Base-by-base conservation (phyloP, 2,113 vertebrate species). In the Ciconia maguari region DNA sequence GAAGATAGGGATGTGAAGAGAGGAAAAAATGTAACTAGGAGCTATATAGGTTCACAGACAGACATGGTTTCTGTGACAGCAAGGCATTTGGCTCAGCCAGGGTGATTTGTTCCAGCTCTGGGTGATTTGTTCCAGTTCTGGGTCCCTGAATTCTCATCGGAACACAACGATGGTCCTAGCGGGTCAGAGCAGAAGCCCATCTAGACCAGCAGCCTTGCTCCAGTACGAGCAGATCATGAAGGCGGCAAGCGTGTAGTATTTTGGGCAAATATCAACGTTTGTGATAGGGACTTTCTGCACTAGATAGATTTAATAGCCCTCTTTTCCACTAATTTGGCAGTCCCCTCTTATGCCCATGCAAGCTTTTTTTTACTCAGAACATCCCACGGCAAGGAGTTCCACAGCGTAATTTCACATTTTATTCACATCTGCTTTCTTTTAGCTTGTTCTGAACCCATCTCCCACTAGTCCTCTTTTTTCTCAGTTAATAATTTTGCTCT, bases 351-450 rank as follows among this genome's bases (percentile, higher is more conserved):
- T 34, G 48, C 24, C 64, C 52, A 61, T 64, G 71, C 58, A 78
- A 71, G 46, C 69, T 71, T 71, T 83, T 42, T 42, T 86, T 77
- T 36, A 89, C 36, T 2, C 7, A 49, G 38, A 71, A 58, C 29
- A 60, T 41, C 57, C 69, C 27, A 87, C 3, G 12, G 82, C 82
- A 93, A 90, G 30, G 16, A 78, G 42, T 70, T 79, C 16, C 36
- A 88, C 77, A 75, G 48, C 75, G 75, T 79, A 57, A 85, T 75
- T 79, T 83, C 79, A 85, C 51, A 27, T 65, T 75, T 88, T 60
- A 88, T 58, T 79, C 87, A 75, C n/a, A 79, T 71, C 13, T 32
- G 17, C 34, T 91, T 83, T 60, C n/a, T 81, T 52, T 26, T 20
- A 90, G 32, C 49, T 78, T 70, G 10, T 44, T 71, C 66, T 76